phyloP scores from a whole-genome alignment of 2,888 invertebrate genomes.

The Machimus rusticus region DNA sequence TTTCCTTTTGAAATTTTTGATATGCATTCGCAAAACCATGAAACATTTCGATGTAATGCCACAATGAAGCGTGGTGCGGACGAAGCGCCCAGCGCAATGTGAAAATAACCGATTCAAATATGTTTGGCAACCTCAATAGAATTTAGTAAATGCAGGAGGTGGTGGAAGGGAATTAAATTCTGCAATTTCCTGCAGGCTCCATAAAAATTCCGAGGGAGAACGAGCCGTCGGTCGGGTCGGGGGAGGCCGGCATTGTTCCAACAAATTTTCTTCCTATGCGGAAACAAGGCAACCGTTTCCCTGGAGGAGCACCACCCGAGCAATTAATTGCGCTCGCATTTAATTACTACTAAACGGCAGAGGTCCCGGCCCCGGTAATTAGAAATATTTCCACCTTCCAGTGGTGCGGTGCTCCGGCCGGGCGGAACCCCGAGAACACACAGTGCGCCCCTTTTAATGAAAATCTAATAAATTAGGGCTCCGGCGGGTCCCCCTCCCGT shows the following conservation, averaged over 20 bases:
- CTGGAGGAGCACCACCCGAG: neutral
- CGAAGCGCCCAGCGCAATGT: neutral
- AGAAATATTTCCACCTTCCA: neutral
- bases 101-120: neutral
- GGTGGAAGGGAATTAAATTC: slow-evolving; percentile 15
- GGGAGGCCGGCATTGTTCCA: neutral
- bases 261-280: neutral
- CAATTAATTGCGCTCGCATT: slow-evolving; percentile 36
- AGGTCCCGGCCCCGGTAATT: neutral
- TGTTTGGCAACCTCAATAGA: neutral
- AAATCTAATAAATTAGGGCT: slow-evolving; percentile 27
- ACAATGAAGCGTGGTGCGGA: neutral
- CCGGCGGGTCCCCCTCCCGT: neutral
- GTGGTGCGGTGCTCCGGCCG: neutral
- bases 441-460: neutral
- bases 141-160: neutral
- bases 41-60: neutral
- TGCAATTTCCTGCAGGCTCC: slow-evolving; percentile 5
- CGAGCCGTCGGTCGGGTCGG: neutral
- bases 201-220: slow-evolving; percentile 5
- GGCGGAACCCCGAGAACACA: neutral
- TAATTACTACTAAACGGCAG: slow-evolving; percentile 33
- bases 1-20: neutral
- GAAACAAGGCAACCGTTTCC: slow-evolving; percentile 2
- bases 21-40: neutral